phyloP scores from a whole-genome alignment of 30 jellyfish, hydroid and myxozoan species.

The Aurelia aurita region DNA sequence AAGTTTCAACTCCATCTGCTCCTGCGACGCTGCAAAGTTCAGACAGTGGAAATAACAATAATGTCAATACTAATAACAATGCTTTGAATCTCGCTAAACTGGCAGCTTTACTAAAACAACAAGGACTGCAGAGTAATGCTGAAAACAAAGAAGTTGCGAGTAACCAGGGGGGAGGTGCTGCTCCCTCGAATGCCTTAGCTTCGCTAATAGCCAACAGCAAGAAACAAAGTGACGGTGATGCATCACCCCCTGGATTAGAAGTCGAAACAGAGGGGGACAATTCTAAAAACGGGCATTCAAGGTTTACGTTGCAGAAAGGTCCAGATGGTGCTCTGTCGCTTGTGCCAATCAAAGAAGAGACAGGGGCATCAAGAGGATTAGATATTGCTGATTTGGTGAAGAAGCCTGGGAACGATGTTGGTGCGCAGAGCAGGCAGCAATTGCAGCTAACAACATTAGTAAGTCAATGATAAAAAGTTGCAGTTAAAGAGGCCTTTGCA shows the following conservation, averaged over 20 bases:
- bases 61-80: constrained; percentile 6
- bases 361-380: constrained; percentile 73
- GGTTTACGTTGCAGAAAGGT: constrained; percentile 69
- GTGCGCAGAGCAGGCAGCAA: constrained; percentile 89
- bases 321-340: constrained; percentile 89
- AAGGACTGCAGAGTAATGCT: constrained; percentile 31
- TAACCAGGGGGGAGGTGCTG: background rate
- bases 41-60: background rate
- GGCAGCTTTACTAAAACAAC: constrained; percentile 38
- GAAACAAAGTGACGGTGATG: background rate
- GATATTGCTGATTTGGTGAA: constrained; percentile 73
- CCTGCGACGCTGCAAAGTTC: background rate
- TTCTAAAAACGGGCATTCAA: constrained; percentile 66
- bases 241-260: constrained; percentile 58
- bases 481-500: too few species aligned
- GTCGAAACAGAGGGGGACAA: constrained; percentile 89
- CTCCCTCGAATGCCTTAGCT: constrained; percentile 10
- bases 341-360: constrained; percentile 91
- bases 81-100: constrained; percentile 19
- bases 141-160: constrained; percentile 20
- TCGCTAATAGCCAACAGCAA: constrained; percentile 22
- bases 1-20: background rate
- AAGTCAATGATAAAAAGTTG: constrained; percentile 26
- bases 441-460: constrained; percentile 94
- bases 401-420: constrained; percentile 62